Conservation (phyloP, 2,888 invertebrate species). For the Corythucha ciliata region DNA sequence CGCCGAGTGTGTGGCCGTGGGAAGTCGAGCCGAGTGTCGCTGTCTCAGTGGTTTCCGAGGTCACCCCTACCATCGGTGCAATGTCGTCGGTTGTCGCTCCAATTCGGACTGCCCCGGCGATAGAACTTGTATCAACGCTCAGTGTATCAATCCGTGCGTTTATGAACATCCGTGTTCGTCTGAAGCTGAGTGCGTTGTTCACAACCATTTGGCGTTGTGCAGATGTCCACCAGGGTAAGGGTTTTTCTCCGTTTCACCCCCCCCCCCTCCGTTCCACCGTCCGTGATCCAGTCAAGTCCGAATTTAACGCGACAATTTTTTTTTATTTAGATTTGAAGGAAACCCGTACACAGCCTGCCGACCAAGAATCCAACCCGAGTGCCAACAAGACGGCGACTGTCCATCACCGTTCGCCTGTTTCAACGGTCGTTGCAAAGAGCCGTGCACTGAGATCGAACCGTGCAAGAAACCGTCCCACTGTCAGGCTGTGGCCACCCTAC, state of each 20-base stretch:
- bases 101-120: constrained; percentile 82
- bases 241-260: too few species aligned
- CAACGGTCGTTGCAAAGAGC: constrained; percentile 70
- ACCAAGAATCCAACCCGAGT: constrained; percentile 63
- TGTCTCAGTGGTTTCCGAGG: constrained; percentile 74
- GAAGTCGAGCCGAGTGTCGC: constrained; percentile 65
- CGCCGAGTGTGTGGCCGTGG: constrained; percentile 67
- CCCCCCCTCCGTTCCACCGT: too few species aligned
- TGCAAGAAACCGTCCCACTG: constrained; percentile 72
- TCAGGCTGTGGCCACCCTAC: constrained; percentile 55
- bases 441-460: constrained; percentile 66
- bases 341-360: constrained; percentile 75
- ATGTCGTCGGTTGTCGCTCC: constrained; percentile 70
- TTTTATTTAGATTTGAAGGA: constrained; percentile 59
- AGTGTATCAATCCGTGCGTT: constrained; percentile 76
- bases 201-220: constrained; percentile 76
- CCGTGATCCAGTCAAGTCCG: too few species aligned
- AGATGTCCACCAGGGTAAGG: constrained; percentile 71
- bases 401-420: constrained; percentile 70
- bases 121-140: constrained; percentile 73
- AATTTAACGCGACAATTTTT: too few species aligned
- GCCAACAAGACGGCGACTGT: constrained; percentile 73
- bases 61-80: constrained; percentile 63
- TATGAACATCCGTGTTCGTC: constrained; percentile 66
- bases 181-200: constrained; percentile 67